Conservation (phyloP, 2,797 vertebrate genomes). For the Pelodytes ibericus region DNA sequence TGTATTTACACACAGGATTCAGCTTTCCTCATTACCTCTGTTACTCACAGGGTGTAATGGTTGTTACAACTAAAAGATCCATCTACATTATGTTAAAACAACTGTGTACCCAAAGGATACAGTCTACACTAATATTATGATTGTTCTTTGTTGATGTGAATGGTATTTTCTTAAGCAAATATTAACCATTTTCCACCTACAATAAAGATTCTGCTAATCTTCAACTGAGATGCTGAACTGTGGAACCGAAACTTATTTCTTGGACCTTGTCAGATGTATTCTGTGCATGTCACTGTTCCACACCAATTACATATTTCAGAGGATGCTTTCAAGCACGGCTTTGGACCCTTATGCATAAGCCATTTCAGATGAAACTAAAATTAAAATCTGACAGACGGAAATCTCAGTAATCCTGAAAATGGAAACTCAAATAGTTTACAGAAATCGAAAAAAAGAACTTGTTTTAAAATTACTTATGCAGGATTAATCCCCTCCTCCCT, state of each 20-base stretch:
- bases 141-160: slow-evolving; percentile 35
- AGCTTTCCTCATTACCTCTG: too few relatives aligned
- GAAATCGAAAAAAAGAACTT: slow-evolving; percentile 81
- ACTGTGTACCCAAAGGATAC: not conserved
- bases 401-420: slow-evolving; percentile 83
- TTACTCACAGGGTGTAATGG: too few relatives aligned
- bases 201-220: slow-evolving; percentile 76
- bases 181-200: slow-evolving; percentile 35
- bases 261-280: slow-evolving; percentile 76
- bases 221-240: slow-evolving; percentile 73
- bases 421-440: slow-evolving; percentile 82
- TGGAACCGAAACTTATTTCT: slow-evolving; percentile 68
- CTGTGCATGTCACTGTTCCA: slow-evolving; percentile 77
- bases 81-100: not conserved
- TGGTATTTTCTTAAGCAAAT: slow-evolving; percentile 39
- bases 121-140: not conserved
- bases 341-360: slow-evolving; percentile 75
- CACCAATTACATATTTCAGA: slow-evolving; percentile 79
- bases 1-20: too few relatives aligned
- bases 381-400: slow-evolving; percentile 81
- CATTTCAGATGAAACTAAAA: slow-evolving; percentile 77
- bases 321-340: slow-evolving; percentile 76
- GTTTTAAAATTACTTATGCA: slow-evolving; percentile 81
- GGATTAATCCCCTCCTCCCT: slow-evolving; percentile 75
- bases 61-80: too few relatives aligned